Evolutionary conservation across 2,888 invertebrate species (phyloP), one percentile per base, ranked within the genome.

Genomic region (Papilio elwesi): DNA sequence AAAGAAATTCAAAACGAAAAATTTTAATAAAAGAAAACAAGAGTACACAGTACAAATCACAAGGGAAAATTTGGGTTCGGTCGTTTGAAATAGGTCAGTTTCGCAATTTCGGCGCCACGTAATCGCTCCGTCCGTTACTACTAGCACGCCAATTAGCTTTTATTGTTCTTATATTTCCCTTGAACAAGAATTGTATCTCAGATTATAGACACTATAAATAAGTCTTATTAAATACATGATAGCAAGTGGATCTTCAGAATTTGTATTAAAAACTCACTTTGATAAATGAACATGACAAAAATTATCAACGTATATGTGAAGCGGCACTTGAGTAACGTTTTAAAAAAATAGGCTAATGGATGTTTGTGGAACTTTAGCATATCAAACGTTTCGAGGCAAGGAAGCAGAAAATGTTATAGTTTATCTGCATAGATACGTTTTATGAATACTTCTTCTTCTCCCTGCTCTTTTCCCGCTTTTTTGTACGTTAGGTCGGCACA

Each of bases 91-190:
- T 89, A 89, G 90, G 90, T 91, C 89, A 90, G 90, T 90, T 89
- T 87, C 85, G 85, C 88, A 90, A 89, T 91, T 87, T 88, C 86
- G 83, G 81, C 79, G 83, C 83, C 82, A 83, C 85, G 82, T 84
- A 86, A 87, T 86, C 85, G 86, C 78, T 82, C 79, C 80, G 79
- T 80, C 74, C 74, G 79, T 87, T 84, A 88, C 88, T 86, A 83
- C 90, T 89, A 82, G 88, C 88, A 88, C 84, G 81, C 88, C 91
- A 91, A 91, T 92, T 92, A 92, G 91, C 91, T 89, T 91, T 92
- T 90, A 92, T 90, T 90, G 85, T 69, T 73, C 69, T 69, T 52
- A 47, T 52, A 73, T 64, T 64, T 68, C 90, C 86, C 88, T 89
- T 89, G 88, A 43, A 67, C 52, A 64, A 49, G 16, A 49, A 64